Evolutionary conservation across 1,140 invertebrate species (phyloP).

Genomic region (Aleiodes sp.): DNA sequence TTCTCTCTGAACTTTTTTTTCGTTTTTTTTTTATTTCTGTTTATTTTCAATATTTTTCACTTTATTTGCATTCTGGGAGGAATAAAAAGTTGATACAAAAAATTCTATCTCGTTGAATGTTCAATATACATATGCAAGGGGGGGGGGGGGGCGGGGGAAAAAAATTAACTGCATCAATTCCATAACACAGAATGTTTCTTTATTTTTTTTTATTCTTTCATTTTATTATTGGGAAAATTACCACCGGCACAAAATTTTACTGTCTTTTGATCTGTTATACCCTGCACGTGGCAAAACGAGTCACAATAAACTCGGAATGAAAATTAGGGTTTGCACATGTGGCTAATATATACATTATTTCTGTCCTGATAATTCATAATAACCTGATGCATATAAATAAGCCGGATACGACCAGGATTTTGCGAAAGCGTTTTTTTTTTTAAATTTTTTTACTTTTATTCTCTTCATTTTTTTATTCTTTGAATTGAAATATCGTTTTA

Average conservation of each 20-base stretch:
- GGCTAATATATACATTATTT: constrained; percentile 11
- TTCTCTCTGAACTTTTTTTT: constrained; percentile 17
- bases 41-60: not conserved
- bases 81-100: constrained; percentile 31
- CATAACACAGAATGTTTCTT: not conserved
- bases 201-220: constrained; percentile 6
- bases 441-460: not conserved
- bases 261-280: not conserved
- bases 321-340: constrained; percentile 16
- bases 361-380: not conserved
- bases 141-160: no score
- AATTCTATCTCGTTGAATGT: constrained; percentile 8
- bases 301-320: constrained; percentile 7
- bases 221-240: not conserved
- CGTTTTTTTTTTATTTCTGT: constrained; percentile 15
- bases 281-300: constrained; percentile 1
- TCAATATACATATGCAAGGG: constrained; percentile 14
- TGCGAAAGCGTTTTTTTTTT: constrained; percentile 1
- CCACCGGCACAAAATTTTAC: not conserved
- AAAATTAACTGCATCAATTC: constrained; percentile 5
- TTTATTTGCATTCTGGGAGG: constrained; percentile 26
- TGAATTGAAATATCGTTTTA: no score
- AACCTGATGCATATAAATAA: constrained; percentile 13
- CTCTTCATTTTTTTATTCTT: not conserved
- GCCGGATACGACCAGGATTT: constrained; percentile 13